Conservation (phyloP, 2,888 invertebrate species). For the Eristalis tenax region DNA sequence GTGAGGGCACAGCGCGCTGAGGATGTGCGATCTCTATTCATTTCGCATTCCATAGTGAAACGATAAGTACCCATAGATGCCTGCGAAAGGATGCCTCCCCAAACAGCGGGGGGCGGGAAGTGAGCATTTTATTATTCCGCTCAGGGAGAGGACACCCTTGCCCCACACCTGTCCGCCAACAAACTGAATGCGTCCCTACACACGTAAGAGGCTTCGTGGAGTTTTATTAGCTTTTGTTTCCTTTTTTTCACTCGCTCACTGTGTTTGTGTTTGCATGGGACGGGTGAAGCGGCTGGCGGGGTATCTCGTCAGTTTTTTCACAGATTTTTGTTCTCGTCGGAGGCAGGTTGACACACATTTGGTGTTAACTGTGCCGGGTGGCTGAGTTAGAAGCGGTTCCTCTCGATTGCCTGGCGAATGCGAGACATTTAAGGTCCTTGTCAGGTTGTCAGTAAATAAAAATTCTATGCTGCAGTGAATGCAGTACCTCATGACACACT, state of each 20-base stretch:
- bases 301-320: background rate
- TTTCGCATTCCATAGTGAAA: slow-evolving; percentile 55
- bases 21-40: slow-evolving; percentile 52
- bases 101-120: background rate
- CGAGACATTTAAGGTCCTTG: background rate
- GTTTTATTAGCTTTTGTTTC: slow-evolving; percentile 43
- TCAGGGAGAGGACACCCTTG: slow-evolving; percentile 27
- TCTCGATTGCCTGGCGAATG: background rate
- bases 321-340: background rate
- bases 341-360: background rate
- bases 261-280: background rate
- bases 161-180: background rate
- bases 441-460: background rate
- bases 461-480: background rate
- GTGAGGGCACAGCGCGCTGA: background rate
- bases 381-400: background rate
- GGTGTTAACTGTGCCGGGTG: background rate
- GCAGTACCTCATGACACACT: background rate
- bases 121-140: slow-evolving; percentile 55
- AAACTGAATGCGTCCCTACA: background rate
- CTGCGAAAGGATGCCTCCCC: slow-evolving; percentile 17
- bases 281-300: background rate
- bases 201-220: slow-evolving; percentile 39
- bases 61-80: slow-evolving; percentile 57
- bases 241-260: background rate